phyloP scores from a whole-genome alignment of 2,888 invertebrate species.

The Cephus pygmeus region DNA sequence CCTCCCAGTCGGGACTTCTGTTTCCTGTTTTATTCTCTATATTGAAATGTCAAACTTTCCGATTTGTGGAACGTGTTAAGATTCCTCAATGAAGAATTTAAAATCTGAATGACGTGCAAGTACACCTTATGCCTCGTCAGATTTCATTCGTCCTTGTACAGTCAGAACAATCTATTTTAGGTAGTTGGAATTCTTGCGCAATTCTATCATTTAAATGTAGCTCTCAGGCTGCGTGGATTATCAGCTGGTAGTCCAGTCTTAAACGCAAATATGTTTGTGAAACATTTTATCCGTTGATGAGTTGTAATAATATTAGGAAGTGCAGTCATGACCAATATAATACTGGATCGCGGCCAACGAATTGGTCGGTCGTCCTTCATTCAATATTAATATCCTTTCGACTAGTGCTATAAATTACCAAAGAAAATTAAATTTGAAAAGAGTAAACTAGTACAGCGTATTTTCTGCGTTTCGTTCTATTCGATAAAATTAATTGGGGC shows the following conservation, averaged over 20 bases:
- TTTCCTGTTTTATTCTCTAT: background rate
- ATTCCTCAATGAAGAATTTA: background rate
- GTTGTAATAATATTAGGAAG: background rate
- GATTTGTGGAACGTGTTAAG: background rate
- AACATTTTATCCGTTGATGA: background rate
- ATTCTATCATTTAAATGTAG: background rate
- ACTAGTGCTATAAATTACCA: background rate
- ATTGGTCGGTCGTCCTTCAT: constrained; percentile 22
- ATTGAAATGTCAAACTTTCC: background rate
- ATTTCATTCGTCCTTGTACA: background rate
- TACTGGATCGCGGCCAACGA: constrained; percentile 38
- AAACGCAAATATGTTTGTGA: background rate
- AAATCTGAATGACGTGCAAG: background rate
- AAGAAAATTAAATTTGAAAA: no score
- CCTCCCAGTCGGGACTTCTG: background rate
- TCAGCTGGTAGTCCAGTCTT: background rate
- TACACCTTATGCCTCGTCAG: background rate
- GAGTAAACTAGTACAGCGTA: background rate
- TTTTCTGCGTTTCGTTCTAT: background rate
- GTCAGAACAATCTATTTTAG: background rate
- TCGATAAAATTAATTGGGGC: background rate
- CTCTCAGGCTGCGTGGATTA: background rate
- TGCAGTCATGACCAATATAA: constrained; percentile 1
- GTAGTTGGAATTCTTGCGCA: background rate
- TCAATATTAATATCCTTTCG: constrained; percentile 7